Conservation (phyloP, 2,797 vertebrate genomes). For the Sebastiscus tertius region DNA sequence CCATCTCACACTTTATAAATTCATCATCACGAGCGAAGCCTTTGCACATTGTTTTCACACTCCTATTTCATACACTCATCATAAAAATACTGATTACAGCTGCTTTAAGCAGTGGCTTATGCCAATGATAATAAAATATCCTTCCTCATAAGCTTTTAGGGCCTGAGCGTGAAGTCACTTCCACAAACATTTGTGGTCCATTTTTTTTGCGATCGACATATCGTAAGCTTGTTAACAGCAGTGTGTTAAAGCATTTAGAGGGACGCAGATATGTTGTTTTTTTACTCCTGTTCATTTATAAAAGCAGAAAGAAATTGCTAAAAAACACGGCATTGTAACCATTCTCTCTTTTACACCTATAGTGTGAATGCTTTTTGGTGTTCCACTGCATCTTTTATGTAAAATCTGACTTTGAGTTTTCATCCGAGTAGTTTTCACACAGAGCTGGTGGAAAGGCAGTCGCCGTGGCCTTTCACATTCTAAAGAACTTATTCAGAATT, state of each 20-base stretch:
- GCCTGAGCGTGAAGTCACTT: neutral
- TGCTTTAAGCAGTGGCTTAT: too few species aligned
- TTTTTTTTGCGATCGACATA: fast-evolving
- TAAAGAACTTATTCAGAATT: neutral
- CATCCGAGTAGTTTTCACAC: neutral
- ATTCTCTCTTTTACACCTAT: neutral
- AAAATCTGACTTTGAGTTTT: neutral
- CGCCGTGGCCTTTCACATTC: neutral
- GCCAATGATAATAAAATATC: neutral
- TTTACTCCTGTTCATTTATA: neutral
- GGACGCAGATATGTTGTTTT: neutral
- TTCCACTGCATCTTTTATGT: neutral
- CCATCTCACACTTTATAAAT: too few species aligned
- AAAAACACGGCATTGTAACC: neutral
- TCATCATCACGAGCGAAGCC: neutral
- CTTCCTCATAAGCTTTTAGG: neutral
- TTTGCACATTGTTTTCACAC: neutral
- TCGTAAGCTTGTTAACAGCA: neutral
- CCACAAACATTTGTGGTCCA: neutral
- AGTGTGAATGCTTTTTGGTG: neutral
- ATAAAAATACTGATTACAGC: too few species aligned
- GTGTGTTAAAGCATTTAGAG: neutral
- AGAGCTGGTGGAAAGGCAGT: neutral
- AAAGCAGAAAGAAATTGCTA: neutral
- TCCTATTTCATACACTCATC: neutral